These are phyloP conservation scores for Lomographa bimaculata DNA, from an alignment of 2,888 invertebrate species.

Conservation along the genomic window DNA sequence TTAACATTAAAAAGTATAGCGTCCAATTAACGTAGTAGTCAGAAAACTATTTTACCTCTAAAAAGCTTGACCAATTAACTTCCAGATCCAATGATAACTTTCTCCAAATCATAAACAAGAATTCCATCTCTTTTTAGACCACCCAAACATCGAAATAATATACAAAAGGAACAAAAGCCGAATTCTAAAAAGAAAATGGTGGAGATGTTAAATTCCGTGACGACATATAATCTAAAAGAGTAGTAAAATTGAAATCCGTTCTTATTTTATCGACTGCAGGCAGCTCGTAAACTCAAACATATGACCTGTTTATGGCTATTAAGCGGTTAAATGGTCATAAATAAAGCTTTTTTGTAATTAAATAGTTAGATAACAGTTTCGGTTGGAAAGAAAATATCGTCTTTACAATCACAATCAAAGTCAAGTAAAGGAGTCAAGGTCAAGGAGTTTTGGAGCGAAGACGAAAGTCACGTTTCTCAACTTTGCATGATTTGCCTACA, in stretches of 20 bases:
- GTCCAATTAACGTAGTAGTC: no score
- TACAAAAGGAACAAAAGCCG: conserved; percentile 30
- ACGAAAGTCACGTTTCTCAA: no score
- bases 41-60: no score
- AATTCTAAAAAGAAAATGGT: conserved; percentile 21
- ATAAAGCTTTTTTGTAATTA: conserved; percentile 5
- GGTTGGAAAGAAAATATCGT: neutral
- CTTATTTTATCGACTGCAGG: conserved; percentile 13
- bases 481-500: no score
- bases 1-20: no score
- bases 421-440: no score
- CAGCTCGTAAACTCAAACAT: conserved; percentile 10
- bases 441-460: no score
- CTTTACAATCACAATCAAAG: no score
- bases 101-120: conserved; percentile 6
- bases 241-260: conserved; percentile 17
- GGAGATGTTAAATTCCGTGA: conserved; percentile 39
- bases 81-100: neutral
- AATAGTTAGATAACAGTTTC: neutral
- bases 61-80: no score
- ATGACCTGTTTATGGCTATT: conserved; percentile 10
- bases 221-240: conserved; percentile 7
- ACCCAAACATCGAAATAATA: no score
- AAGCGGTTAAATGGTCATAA: conserved; percentile 7
- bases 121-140: conserved; percentile 7